Evolutionary conservation across 2,888 invertebrate species (phyloP).

Genomic region (Ceratothoa steindachneri): DNA sequence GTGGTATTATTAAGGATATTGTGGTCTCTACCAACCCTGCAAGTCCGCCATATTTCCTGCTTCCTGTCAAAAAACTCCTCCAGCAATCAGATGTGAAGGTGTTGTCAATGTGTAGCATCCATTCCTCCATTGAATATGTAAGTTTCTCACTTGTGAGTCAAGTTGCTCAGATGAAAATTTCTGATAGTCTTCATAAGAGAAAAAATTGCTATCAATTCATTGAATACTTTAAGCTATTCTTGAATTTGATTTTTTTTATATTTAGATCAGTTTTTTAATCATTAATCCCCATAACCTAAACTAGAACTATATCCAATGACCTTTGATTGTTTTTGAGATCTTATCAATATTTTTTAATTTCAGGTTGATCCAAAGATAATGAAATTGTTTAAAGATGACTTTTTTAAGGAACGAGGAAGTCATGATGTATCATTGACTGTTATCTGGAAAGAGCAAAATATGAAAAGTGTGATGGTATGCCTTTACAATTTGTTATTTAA

Average conservation of each 20-base stretch:
- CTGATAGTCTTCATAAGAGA: too few species aligned
- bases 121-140: not conserved
- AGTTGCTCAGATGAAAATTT: too few species aligned
- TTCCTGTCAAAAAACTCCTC: not conserved
- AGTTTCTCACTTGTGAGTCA: too few species aligned
- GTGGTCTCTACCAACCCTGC: not conserved
- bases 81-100: not conserved
- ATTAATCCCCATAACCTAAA: too few species aligned
- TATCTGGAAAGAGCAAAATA: not conserved
- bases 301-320: too few species aligned
- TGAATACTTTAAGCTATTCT: too few species aligned
- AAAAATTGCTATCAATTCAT: too few species aligned
- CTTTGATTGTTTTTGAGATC: too few species aligned
- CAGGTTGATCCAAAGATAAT: not conserved
- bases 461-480: slow-evolving; percentile 1
- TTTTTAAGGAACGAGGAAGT: not conserved
- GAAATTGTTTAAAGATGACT: not conserved
- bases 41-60: not conserved
- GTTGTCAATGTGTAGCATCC: not conserved
- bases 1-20: not conserved
- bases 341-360: not conserved
- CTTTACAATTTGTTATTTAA: too few species aligned
- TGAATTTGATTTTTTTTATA: too few species aligned
- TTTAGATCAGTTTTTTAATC: too few species aligned
- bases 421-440: not conserved